Evolutionary conservation across 64 coral and sea anemone species (phyloP).

Genomic region (Dendronephthya gigantea): DNA sequence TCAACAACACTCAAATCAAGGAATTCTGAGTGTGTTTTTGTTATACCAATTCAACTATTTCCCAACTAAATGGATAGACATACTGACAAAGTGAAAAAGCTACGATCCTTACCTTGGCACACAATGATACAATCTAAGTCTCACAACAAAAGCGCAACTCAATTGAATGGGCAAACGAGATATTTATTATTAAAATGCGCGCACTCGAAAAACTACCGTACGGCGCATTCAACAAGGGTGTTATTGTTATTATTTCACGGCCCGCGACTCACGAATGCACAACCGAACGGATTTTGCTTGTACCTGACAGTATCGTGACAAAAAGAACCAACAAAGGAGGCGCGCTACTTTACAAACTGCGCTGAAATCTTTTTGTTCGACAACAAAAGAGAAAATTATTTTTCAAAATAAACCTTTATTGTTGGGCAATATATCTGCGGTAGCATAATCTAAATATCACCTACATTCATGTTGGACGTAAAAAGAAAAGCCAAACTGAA

Average conservation of each 20-base stretch:
- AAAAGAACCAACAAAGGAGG: not conserved
- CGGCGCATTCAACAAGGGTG: not conserved
- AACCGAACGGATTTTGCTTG: not conserved
- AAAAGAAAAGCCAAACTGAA: no score
- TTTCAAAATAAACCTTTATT: not conserved
- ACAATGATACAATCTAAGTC: not conserved
- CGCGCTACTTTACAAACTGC: not conserved
- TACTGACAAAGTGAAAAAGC: not conserved
- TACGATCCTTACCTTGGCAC: not conserved
- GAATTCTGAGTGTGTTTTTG: no score
- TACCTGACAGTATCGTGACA: not conserved
- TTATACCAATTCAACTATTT: not conserved
- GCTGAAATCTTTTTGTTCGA: not conserved
- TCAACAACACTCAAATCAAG: no score
- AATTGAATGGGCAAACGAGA: not conserved
- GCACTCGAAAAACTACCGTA: not conserved
- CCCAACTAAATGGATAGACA: not conserved
- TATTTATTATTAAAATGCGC: constrained; percentile 19
- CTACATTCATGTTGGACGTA: no score
- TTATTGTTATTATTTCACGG: not conserved
- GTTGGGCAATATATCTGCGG: not conserved
- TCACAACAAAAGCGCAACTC: not conserved
- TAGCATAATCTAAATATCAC: no score
- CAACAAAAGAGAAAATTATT: not conserved
- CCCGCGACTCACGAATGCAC: not conserved